These are phyloP conservation scores for Tetramorium simillimum DNA, from an alignment of 1,140 invertebrate genomes.

Conservation along the genomic window DNA sequence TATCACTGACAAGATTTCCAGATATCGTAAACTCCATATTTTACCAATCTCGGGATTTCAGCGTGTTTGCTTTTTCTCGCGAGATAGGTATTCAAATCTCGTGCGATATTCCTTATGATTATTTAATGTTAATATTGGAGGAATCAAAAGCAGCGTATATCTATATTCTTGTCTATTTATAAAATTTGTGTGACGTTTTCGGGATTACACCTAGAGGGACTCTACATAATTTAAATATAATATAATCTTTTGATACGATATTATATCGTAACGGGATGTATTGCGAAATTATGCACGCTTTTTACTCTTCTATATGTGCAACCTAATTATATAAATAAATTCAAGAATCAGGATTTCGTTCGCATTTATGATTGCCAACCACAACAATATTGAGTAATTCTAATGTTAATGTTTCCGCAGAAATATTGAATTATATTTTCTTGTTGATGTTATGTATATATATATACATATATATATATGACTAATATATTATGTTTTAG, in stretches of 20 bases:
- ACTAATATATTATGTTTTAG: neutral
- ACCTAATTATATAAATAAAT: neutral
- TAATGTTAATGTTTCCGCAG: neutral
- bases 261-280: neutral
- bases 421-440: slow-evolving; percentile 1
- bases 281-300: neutral
- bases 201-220: neutral
- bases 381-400: neutral
- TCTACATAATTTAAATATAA: slow-evolving; percentile 13
- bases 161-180: neutral
- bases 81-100: slow-evolving; percentile 30
- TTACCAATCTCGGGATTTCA: neutral
- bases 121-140: neutral
- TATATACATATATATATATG: neutral
- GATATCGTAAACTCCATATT: slow-evolving; percentile 10
- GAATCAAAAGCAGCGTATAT: neutral
- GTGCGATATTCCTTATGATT: neutral
- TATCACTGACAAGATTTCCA: slow-evolving; percentile 19
- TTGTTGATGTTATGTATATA: neutral
- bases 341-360: neutral
- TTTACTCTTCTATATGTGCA: neutral
- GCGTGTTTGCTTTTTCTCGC: neutral
- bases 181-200: slow-evolving; percentile 1
- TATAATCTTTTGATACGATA: neutral
- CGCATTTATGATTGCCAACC: neutral